phyloP scores from a whole-genome alignment of 2,113 vertebrate genomes.

The Addax nasomaculatus region DNA sequence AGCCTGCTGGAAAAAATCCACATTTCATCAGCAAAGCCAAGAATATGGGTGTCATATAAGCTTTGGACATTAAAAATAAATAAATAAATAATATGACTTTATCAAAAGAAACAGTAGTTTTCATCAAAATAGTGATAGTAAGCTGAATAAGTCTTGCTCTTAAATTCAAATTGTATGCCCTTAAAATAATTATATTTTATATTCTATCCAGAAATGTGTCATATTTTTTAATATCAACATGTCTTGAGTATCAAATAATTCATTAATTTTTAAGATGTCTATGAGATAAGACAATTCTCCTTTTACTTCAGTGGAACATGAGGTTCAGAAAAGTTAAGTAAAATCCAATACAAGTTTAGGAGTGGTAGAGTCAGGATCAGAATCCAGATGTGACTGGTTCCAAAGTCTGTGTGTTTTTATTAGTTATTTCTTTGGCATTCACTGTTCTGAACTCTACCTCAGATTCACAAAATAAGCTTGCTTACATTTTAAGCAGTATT shows the following conservation, averaged over 20 bases:
- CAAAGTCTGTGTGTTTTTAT: neutral
- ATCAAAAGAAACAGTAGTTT: neutral
- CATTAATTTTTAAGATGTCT: neutral
- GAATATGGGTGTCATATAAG: neutral
- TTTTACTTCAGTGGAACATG: neutral
- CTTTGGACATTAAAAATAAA: neutral
- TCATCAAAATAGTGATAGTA: neutral
- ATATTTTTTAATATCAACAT: neutral
- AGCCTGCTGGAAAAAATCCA: neutral
- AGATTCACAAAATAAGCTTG: neutral
- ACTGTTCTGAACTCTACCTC: neutral
- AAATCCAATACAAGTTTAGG: neutral
- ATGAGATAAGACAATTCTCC: neutral
- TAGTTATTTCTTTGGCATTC: rapidly evolving
- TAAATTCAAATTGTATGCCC: neutral
- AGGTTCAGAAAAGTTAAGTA: neutral
- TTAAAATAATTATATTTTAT: constrained; percentile 20
- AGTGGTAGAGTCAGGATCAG: neutral
- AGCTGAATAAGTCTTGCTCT: neutral
- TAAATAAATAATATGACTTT: neutral
- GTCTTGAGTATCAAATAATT: neutral
- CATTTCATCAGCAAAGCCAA: neutral
- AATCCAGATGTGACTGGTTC: neutral
- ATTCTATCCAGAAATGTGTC: neutral
- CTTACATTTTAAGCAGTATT: neutral